A percentile compares a stretch with the other conserved stretches of the same genome.
Conservation (phyloP, 2,888 invertebrate species). For the Abrostola triplasia region DNA sequence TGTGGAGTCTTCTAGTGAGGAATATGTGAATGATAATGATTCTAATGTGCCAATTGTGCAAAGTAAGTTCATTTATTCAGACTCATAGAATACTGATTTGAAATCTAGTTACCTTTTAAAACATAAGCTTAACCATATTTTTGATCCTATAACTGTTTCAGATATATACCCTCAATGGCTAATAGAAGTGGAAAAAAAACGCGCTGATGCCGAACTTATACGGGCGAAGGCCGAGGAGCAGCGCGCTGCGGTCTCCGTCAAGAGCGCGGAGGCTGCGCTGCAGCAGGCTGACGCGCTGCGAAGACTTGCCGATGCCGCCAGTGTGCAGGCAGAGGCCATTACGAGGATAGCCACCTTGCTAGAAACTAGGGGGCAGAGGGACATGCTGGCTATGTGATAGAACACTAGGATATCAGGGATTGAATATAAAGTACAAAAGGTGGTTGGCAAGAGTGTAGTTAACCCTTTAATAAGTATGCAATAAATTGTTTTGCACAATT, state of each 20-base stretch:
- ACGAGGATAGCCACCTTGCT: conserved; percentile 68
- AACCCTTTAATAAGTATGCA: no score
- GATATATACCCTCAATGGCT: conserved; percentile 78
- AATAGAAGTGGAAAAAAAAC: conserved; percentile 76
- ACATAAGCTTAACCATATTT: background rate
- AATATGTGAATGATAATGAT: conserved; percentile 63
- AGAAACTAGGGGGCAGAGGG: conserved; percentile 61
- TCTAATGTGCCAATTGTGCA: conserved; percentile 63
- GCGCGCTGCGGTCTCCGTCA: conserved; percentile 62
- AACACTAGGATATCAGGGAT: background rate
- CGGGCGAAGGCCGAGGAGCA: conserved; percentile 74
- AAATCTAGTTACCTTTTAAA: no score
- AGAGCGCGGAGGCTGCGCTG: conserved; percentile 70
- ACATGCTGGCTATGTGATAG: conserved; percentile 48
- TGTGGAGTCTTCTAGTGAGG: conserved; percentile 64
- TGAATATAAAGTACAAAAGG: no score
- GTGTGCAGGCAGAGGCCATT: conserved; percentile 71
- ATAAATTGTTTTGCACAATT: no score
- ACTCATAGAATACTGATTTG: no score
- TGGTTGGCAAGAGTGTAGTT: no score
- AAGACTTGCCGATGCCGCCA: conserved; percentile 71
- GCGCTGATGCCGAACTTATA: conserved; percentile 73
- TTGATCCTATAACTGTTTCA: conserved; percentile 37
- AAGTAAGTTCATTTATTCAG: no score
- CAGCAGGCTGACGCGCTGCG: conserved; percentile 73